Evolutionary conservation across 2,113 vertebrate species (phyloP).

Genomic region (Hypomesus transpacificus): DNA sequence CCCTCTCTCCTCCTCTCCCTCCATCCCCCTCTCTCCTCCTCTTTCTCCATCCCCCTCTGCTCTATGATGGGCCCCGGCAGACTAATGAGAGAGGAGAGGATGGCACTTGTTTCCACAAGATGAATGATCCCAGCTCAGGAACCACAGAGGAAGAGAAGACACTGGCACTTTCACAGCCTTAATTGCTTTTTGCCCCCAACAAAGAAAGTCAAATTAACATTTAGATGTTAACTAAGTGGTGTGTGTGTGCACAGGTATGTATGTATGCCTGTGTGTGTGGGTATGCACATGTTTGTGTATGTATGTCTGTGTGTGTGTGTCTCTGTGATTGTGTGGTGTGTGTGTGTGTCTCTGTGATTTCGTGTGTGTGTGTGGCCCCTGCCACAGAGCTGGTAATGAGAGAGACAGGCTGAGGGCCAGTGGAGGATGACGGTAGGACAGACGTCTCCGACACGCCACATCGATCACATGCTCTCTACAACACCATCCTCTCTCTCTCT

Average conservation of each 20-base stretch:
- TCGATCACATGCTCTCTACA: conserved; percentile 49
- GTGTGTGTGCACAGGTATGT: conserved; percentile 18
- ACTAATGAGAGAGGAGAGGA: conserved; percentile 38
- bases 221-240: conserved; percentile 53
- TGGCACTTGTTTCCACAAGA: conserved; percentile 55
- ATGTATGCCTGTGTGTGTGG: conserved; percentile 14
- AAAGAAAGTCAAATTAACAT: conserved; percentile 62
- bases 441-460: conserved; percentile 34
- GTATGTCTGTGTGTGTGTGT: conserved; percentile 4
- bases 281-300: neutral
- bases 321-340: no score
- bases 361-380: neutral
- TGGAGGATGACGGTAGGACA: conserved; percentile 56
- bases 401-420: no score
- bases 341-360: neutral
- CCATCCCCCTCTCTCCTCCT: neutral
- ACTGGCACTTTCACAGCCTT: conserved; percentile 35
- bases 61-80: neutral
- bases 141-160: conserved; percentile 29
- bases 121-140: conserved; percentile 50
- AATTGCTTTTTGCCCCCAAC: conserved; percentile 45
- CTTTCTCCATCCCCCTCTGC: neutral
- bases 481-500: no score
- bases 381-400: conserved; percentile 43
- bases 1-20: neutral